These are phyloP conservation scores for Theodoxus fluviatilis DNA, from an alignment of 2,888 invertebrate species.

Conservation along the genomic window DNA sequence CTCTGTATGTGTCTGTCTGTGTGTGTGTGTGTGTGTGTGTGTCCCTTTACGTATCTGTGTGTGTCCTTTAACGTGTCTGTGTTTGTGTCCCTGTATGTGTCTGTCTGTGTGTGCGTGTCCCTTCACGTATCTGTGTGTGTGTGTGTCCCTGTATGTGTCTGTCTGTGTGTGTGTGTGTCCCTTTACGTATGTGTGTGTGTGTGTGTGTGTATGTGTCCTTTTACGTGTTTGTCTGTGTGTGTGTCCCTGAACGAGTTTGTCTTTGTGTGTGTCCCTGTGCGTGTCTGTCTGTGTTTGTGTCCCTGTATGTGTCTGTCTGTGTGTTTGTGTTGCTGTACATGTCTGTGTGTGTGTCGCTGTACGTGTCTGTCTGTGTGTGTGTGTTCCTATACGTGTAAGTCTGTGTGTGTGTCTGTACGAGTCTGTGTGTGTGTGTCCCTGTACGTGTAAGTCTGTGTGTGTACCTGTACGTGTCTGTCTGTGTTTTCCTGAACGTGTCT, in stretches of 20 bases:
- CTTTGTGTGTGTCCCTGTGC: constrained; percentile 3
- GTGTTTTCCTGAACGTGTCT: neutral
- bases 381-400: neutral
- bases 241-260: neutral
- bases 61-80: neutral
- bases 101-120: neutral
- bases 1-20: constrained; percentile 6
- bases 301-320: neutral
- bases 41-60: neutral
- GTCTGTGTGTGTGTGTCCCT: neutral
- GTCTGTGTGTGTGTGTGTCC: neutral
- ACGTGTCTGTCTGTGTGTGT: neutral
- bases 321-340: too few relatives aligned
- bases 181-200: neutral
- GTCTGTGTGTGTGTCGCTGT: neutral
- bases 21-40: neutral
- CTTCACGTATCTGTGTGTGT: neutral
- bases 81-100: neutral
- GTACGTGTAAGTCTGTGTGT: neutral
- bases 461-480: neutral
- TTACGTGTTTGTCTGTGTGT: neutral
- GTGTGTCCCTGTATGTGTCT: neutral
- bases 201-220: neutral
- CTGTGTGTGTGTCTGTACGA: neutral
- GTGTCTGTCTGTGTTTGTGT: neutral